Evolutionary conservation across 1,140 invertebrate genomes (phyloP).

Genomic region (Drosophila bipectinata): DNA sequence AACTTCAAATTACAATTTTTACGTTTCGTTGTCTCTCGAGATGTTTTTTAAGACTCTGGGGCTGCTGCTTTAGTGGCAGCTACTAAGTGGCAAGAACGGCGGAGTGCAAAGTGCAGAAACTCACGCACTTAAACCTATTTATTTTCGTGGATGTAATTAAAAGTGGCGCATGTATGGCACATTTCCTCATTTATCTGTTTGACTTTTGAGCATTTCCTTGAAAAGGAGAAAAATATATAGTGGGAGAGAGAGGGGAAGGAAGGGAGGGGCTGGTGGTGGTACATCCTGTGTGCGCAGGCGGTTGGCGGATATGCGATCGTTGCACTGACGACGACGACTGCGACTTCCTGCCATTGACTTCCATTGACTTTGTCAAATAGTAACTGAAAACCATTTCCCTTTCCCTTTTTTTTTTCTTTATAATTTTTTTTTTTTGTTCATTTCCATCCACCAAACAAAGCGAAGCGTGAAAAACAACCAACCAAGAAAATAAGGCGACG

Average conservation of each 20-base stretch:
- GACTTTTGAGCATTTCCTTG: constrained; percentile 58
- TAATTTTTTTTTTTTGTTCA: background rate
- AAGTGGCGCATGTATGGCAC: constrained; percentile 35
- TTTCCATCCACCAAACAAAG: constrained; percentile 20
- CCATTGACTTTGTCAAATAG: constrained; percentile 75
- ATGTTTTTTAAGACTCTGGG: background rate
- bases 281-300: constrained; percentile 77
- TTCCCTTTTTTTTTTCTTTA: constrained; percentile 21
- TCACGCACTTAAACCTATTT: constrained; percentile 45
- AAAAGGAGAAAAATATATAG: constrained; percentile 18
- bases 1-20: constrained; percentile 82
- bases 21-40: constrained; percentile 58
- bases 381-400: constrained; percentile 75
- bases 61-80: constrained; percentile 59
- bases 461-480: constrained; percentile 19
- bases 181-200: constrained; percentile 59
- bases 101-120: constrained; percentile 62
- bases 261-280: background rate
- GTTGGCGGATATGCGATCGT: constrained; percentile 71
- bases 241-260: background rate
- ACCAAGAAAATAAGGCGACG: constrained; percentile 17
- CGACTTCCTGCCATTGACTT: constrained; percentile 79
- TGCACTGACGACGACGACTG: constrained; percentile 28
- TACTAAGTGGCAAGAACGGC: constrained; percentile 65
- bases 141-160: constrained; percentile 50